phyloP scores from a whole-genome alignment of 2,113 vertebrate genomes.

The Melanotaenia duboulayi region DNA sequence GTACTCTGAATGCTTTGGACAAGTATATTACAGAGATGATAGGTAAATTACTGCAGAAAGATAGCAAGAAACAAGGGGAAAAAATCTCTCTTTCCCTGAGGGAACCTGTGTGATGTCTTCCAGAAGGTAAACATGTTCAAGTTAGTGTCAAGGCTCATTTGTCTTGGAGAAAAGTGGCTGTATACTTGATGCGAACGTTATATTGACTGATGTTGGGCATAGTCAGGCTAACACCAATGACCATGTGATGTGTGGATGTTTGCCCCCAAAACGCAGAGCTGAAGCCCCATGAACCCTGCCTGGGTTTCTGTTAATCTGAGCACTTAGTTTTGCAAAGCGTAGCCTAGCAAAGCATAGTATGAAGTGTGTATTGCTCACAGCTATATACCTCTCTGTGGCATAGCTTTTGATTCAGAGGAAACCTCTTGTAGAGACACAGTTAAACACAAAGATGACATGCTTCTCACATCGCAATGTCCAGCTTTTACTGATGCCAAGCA shows the following conservation, averaged over 20 bases:
- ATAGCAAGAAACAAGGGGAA: not conserved
- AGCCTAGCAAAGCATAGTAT: constrained; percentile 24
- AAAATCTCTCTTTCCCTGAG: not conserved
- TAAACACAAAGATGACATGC: constrained; percentile 48
- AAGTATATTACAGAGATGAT: too few relatives aligned
- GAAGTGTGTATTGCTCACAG: constrained; percentile 37
- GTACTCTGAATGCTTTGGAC: too few relatives aligned
- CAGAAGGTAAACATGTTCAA: not conserved
- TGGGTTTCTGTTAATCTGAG: constrained; percentile 22
- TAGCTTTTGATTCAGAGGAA: constrained; percentile 11
- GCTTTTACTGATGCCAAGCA: constrained; percentile 39
- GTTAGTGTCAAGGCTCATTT: not conserved
- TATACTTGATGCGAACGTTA: not conserved
- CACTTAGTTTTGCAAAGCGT: constrained; percentile 25
- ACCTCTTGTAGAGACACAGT: constrained; percentile 6
- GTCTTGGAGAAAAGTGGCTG: not conserved
- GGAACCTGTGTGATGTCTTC: not conserved
- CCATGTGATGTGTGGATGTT: not conserved
- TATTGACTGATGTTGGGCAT: not conserved
- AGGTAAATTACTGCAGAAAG: too few relatives aligned
- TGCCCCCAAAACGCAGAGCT: constrained; percentile 6
- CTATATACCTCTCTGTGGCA: constrained; percentile 15
- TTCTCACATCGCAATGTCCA: constrained; percentile 33
- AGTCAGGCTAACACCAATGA: too few relatives aligned
- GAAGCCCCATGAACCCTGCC: constrained; percentile 3